Evolutionary conservation across 2,113 vertebrate species (phyloP).

Genomic region (Rhinoptilus africanus): DNA sequence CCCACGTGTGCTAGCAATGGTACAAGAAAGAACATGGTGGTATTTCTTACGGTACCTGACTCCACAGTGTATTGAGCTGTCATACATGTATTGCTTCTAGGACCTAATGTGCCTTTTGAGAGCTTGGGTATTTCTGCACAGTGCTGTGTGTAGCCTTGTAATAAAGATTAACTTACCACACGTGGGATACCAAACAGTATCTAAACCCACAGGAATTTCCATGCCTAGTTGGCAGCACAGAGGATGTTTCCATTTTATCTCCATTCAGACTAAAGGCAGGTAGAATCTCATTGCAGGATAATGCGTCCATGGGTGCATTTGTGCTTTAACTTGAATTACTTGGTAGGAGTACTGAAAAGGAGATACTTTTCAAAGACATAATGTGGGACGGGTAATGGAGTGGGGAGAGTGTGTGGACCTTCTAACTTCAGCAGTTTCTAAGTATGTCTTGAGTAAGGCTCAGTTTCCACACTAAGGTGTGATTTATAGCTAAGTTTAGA

Average conservation of each 20-base stretch:
- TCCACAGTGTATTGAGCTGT: neutral
- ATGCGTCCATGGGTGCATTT: neutral
- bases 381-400: neutral
- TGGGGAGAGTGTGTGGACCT: neutral
- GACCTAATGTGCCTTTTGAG: neutral
- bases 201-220: neutral
- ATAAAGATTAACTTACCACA: neutral
- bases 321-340: neutral
- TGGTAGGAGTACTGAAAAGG: neutral
- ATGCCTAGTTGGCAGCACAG: neutral
- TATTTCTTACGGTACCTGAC: neutral
- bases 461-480: neutral
- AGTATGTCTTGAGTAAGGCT: neutral
- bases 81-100: neutral
- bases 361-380: neutral
- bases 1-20: neutral
- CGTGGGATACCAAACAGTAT: neutral
- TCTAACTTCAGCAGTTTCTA: neutral
- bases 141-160: neutral
- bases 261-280: neutral
- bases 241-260: neutral
- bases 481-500: neutral
- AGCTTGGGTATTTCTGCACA: neutral
- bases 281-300: neutral
- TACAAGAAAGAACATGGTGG: neutral